These are phyloP conservation scores for Cydia pomonella DNA, from an alignment of 1,140 invertebrate species.

Conservation along the genomic window DNA sequence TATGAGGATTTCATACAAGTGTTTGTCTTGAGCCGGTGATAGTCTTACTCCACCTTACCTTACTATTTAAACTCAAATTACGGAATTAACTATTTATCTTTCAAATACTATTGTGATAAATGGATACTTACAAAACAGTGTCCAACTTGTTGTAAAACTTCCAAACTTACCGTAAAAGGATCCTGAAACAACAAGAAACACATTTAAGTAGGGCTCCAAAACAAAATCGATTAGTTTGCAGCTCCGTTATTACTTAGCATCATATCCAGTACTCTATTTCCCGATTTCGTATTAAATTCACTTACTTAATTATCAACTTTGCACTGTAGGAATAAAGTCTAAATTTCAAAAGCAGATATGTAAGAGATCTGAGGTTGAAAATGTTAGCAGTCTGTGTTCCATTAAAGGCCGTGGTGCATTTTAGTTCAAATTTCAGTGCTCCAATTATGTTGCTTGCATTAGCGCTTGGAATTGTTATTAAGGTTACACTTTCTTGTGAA, in stretches of 20 bases:
- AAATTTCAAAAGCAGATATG: background rate
- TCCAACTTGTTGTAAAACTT: background rate
- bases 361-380: background rate
- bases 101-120: too few species aligned
- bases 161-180: constrained; percentile 68
- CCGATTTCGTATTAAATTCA: background rate
- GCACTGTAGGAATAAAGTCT: background rate
- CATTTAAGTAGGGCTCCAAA: constrained; percentile 11
- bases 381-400: background rate
- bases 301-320: background rate
- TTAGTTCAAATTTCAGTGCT: constrained; percentile 28
- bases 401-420: constrained; percentile 22
- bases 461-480: constrained; percentile 15
- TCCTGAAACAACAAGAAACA: constrained; percentile 70
- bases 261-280: background rate
- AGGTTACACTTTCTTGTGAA: constrained; percentile 32
- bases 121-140: background rate
- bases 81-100: too few species aligned
- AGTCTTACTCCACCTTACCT: too few species aligned
- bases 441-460: constrained; percentile 32
- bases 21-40: too few species aligned
- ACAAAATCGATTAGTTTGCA: constrained; percentile 19
- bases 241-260: constrained; percentile 22
- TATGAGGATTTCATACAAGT: too few species aligned
- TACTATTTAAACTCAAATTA: too few species aligned